Evolutionary conservation across 1,140 invertebrate species (phyloP).

Genomic region (Eriocheir sinensis): DNA sequence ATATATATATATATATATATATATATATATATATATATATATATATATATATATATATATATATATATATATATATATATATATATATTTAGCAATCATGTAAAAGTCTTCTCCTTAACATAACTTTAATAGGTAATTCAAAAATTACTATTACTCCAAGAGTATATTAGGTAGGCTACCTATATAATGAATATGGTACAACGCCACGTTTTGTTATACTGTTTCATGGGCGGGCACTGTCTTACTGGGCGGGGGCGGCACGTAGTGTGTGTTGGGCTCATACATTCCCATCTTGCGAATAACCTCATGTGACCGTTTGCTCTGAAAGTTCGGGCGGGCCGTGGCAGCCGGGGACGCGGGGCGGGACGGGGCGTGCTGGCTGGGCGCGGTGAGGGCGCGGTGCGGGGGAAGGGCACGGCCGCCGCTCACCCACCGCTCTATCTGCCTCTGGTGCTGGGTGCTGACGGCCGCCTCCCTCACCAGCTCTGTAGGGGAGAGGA

Average conservation of each 20-base stretch:
- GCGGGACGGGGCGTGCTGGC: not conserved
- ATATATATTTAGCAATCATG: too few relatives aligned
- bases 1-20: too few relatives aligned
- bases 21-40: not conserved
- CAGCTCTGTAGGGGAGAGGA: slow-evolving; percentile 40
- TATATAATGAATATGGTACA: not conserved
- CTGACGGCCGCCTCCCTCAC: slow-evolving; percentile 67
- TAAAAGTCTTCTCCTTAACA: too few relatives aligned
- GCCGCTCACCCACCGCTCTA: slow-evolving; percentile 63
- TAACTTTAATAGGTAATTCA: too few relatives aligned
- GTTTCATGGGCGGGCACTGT: too few relatives aligned
- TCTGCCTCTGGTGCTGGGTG: slow-evolving; percentile 62
- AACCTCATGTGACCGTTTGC: slow-evolving; percentile 58
- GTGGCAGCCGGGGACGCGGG: not conserved
- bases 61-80: too few relatives aligned
- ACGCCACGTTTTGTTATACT: too few relatives aligned
- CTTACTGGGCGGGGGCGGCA: slow-evolving; percentile 68
- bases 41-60: too few relatives aligned
- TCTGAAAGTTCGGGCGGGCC: slow-evolving; percentile 46
- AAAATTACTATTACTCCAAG: not conserved
- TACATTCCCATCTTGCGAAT: slow-evolving; percentile 66
- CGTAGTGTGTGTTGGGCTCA: slow-evolving; percentile 65
- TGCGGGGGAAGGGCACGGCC: slow-evolving; percentile 57
- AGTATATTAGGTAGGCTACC: not conserved
- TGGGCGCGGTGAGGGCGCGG: slow-evolving; percentile 41